Conservation (phyloP, 1,140 invertebrate species). For the Procambarus virginalis region DNA sequence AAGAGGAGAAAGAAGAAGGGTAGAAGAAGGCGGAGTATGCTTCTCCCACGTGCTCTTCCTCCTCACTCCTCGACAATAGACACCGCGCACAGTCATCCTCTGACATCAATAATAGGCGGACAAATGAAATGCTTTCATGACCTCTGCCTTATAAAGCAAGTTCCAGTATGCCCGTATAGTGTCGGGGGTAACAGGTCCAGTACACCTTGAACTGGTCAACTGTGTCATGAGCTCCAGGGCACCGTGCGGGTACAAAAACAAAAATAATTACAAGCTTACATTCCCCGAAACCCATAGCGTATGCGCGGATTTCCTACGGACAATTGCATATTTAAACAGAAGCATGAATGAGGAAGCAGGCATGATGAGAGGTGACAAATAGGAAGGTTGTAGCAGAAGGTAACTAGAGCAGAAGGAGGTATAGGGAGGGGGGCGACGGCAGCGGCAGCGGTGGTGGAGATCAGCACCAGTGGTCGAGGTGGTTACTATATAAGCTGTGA, state of each 20-base stretch:
- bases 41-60: not conserved
- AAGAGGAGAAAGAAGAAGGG: too few relatives aligned
- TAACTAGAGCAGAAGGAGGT: not conserved
- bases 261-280: too few relatives aligned
- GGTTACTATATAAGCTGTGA: not conserved
- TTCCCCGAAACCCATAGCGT: too few relatives aligned
- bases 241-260: too few relatives aligned
- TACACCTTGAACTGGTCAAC: slow-evolving; percentile 2
- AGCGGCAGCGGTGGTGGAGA: not conserved
- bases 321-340: too few relatives aligned
- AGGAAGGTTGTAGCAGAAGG: too few relatives aligned
- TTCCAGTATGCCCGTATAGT: not conserved
- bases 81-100: not conserved
- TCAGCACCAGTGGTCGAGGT: not conserved
- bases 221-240: too few relatives aligned
- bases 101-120: not conserved
- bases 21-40: too few relatives aligned
- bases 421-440: not conserved
- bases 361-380: too few relatives aligned
- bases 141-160: not conserved
- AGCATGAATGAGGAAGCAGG: too few relatives aligned
- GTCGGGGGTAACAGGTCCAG: not conserved
- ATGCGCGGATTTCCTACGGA: too few relatives aligned
- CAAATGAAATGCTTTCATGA: not conserved
- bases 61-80: not conserved